Percentiles rank a stretch among this genome's conserved stretches.
Evolutionary conservation across 2,797 vertebrate species (phyloP).

Genomic region (Threskiornis aethiopicus): DNA sequence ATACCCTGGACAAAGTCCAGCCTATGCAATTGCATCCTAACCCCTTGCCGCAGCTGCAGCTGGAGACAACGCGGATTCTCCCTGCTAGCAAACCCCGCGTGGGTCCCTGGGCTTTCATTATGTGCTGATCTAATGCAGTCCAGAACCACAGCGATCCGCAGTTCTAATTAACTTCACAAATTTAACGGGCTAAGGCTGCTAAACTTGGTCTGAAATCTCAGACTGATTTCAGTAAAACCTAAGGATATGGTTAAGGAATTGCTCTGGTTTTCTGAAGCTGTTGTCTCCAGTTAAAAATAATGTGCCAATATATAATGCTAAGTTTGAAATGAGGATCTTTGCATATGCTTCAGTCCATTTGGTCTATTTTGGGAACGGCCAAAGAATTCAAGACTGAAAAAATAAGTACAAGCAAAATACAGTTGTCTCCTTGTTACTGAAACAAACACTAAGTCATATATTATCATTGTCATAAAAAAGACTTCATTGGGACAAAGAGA

Average conservation of each 20-base stretch:
- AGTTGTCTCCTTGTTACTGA: conserved; percentile 28
- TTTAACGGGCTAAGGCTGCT: background rate
- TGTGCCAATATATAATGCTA: background rate
- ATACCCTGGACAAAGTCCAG: background rate
- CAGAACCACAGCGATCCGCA: background rate
- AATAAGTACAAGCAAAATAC: conserved; percentile 5
- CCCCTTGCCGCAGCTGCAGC: background rate
- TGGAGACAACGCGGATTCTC: background rate
- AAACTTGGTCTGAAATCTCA: background rate
- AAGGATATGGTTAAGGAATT: background rate
- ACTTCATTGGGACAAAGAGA: conserved; percentile 15
- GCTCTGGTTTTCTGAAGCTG: background rate
- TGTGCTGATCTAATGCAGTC: background rate
- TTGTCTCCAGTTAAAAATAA: background rate
- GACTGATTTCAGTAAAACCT: background rate
- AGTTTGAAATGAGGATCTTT: background rate
- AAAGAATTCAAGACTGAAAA: background rate
- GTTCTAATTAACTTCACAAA: background rate
- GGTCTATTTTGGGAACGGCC: background rate
- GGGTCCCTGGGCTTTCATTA: background rate
- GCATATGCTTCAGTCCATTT: background rate
- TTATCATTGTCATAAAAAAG: conserved; percentile 48
- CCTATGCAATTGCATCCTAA: background rate
- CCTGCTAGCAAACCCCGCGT: background rate
- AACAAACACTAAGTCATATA: conserved; percentile 39